Percentiles rank a stretch among this genome's conserved stretches.
phyloP scores from a whole-genome alignment of 2,113 vertebrate genomes.

The Cinclus cinclus region DNA sequence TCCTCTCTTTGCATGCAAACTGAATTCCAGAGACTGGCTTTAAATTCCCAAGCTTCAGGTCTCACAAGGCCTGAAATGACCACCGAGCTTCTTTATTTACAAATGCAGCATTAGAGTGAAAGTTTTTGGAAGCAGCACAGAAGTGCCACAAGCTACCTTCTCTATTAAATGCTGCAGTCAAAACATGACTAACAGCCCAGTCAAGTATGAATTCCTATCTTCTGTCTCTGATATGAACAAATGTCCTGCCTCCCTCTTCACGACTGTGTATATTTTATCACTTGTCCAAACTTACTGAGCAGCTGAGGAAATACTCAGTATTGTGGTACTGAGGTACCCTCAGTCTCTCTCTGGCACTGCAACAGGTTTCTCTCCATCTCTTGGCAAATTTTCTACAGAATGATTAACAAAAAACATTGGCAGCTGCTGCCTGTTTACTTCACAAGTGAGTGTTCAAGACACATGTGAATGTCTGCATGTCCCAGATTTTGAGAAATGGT shows the following conservation, averaged over 20 bases:
- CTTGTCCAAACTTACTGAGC: not conserved
- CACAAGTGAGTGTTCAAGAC: not conserved
- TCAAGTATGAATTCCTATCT: not conserved
- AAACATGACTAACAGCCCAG: not conserved
- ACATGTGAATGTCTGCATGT: not conserved
- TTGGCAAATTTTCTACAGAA: not conserved
- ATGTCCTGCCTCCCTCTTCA: not conserved
- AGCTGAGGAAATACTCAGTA: not conserved
- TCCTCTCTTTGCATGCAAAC: not conserved
- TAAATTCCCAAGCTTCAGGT: not conserved
- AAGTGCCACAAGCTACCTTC: not conserved
- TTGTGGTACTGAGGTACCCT: not conserved
- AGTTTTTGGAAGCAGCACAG: not conserved
- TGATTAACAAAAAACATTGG: not conserved
- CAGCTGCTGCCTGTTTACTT: not conserved
- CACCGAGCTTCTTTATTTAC: not conserved
- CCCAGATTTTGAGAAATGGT: not conserved
- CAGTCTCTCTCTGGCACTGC: not conserved
- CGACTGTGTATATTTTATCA: not conserved
- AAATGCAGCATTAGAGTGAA: not conserved
- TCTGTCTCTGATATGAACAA: not conserved
- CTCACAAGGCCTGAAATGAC: not conserved
- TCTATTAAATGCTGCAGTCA: not conserved
- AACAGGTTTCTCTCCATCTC: not conserved
- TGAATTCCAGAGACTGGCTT: not conserved